phyloP scores from a whole-genome alignment of 2,888 invertebrate genomes.

The Conistra vaccinii region DNA sequence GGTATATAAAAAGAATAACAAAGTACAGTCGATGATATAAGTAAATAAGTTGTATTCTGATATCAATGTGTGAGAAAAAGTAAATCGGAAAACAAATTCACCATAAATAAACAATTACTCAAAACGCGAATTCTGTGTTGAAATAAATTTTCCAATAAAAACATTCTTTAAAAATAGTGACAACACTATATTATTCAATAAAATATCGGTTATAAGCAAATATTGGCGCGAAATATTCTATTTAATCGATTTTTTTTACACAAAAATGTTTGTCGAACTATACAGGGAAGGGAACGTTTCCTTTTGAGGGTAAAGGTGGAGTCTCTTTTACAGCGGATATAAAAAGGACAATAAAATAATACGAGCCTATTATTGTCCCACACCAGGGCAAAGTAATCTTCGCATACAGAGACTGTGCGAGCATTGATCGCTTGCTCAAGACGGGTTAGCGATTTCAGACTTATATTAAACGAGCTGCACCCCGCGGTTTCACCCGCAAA shows the following conservation, averaged over 20 bases:
- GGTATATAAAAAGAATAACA: background rate
- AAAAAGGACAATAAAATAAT: no score
- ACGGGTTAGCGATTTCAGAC: no score
- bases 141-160: no score
- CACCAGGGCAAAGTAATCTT: no score
- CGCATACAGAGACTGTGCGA: no score
- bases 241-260: conserved; percentile 50
- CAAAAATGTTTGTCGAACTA: conserved; percentile 50
- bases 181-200: background rate
- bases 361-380: no score
- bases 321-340: conserved; percentile 16
- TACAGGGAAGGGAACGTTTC: conserved; percentile 36
- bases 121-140: background rate
- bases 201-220: conserved; percentile 29
- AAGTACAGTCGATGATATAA: background rate
- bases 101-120: no score
- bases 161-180: background rate
- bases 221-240: conserved; percentile 31
- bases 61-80: background rate
- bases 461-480: no score
- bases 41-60: background rate
- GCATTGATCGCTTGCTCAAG: no score
- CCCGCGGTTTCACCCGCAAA: no score
- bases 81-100: background rate
- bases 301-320: conserved; percentile 22